phyloP scores from a whole-genome alignment of 1,140 invertebrate species.

The Pseudobourletiella spinata region DNA sequence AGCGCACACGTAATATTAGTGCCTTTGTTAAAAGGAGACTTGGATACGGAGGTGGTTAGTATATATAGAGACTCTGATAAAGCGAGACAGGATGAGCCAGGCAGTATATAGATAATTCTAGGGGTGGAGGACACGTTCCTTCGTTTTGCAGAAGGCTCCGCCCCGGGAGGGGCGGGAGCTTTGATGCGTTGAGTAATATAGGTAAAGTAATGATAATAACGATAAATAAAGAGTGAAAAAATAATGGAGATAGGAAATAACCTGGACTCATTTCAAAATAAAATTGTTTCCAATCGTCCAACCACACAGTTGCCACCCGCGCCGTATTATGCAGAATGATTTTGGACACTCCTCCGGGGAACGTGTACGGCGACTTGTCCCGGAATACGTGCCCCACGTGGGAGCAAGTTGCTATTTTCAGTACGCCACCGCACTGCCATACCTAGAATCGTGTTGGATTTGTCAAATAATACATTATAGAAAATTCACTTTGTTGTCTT shows the following conservation, averaged over 20 bases:
- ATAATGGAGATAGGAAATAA: conserved; percentile 40
- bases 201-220: neutral
- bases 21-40: too few species aligned
- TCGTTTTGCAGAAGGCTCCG: too few species aligned
- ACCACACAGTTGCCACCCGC: conserved; percentile 93
- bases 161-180: too few species aligned
- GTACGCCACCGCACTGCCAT: conserved; percentile 92
- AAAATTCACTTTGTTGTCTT: too few species aligned
- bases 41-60: too few species aligned
- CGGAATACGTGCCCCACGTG: conserved; percentile 98
- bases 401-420: conserved; percentile 85
- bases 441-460: conserved; percentile 59
- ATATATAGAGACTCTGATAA: too few species aligned
- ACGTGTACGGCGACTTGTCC: conserved; percentile 98
- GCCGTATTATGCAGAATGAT: conserved; percentile 96
- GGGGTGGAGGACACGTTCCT: too few species aligned
- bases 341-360: conserved; percentile 95
- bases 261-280: conserved; percentile 98
- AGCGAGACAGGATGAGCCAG: too few species aligned
- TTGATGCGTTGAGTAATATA: neutral
- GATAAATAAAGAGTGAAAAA: neutral
- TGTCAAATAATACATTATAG: too few species aligned
- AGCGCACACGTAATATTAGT: too few species aligned
- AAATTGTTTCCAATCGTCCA: conserved; percentile 98
- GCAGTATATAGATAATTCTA: too few species aligned